Evolutionary conservation across 2,113 vertebrate species (phyloP), one percentile per base, ranked within the genome.

Genomic region (Urocitellus parryii): DNA sequence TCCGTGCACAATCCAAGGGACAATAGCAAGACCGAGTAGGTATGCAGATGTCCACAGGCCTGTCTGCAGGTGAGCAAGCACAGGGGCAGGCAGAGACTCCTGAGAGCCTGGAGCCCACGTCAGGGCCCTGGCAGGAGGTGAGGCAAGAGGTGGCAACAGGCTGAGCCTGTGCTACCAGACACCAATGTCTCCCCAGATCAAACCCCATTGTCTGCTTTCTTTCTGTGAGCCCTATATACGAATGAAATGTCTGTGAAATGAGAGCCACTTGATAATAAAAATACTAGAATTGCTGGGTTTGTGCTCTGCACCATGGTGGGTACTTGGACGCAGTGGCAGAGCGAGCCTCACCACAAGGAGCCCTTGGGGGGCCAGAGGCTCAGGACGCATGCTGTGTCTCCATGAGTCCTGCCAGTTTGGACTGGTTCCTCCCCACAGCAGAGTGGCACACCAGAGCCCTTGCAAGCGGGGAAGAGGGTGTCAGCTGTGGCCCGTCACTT

Each of bases 381-480:
- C 67, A 34, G 24, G 27, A 24, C 4, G 4, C 25, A 18, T 0
- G 0, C 8, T 34, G 25, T 70, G 6, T 76, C 2, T 58, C 51
- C 10, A 51, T 32, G 16, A 4, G 13, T 27, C 4, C 29, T 20
- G 22, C 29, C 10, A 42, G 6, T 48, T 72, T 8, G 58, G 77
- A 24, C 17, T 11, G 34, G 34, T 10, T 80, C n/a, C 27, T 78
- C 6, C 17, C 24, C 34, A 34, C 5, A 17, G 53, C 27, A n/a
- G 67, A 72, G 67, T 13, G 39, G 45, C 42, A 8, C 3, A 70
- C 5, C 18, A 3, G 48, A 83, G 29, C 51, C 4, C 29, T 5
- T 4, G 34, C 53, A 27, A 53, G 37, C 45, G 29, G 3, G 8
- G 56, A 90, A 34, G 61, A 14, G 39, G 61, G 2, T 48, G 37